Conservation (phyloP, 2,113 vertebrate species). For the Tamias sibiricus region DNA sequence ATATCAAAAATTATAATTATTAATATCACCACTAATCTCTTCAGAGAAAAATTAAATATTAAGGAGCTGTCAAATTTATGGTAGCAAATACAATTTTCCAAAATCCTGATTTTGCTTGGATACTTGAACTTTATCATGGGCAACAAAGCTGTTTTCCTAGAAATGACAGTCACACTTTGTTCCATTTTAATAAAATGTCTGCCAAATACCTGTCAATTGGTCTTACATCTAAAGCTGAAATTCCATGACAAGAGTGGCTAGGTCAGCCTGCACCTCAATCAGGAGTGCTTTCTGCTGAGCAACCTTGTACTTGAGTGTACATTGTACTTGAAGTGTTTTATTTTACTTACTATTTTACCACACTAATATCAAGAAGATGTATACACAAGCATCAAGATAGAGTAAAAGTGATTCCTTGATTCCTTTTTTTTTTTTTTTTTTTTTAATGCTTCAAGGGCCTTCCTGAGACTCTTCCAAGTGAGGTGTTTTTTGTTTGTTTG, state of each 20-base stretch:
- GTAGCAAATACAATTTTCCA: background rate
- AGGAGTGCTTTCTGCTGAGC: background rate
- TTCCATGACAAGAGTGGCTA: background rate
- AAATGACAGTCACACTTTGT: constrained; percentile 2
- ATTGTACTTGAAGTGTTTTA: background rate
- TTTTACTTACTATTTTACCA: background rate
- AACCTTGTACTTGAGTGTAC: background rate
- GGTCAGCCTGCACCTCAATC: background rate
- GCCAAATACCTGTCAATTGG: background rate
- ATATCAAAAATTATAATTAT: background rate
- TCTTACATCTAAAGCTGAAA: constrained; percentile 17
- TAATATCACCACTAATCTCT: background rate
- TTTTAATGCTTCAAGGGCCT: background rate
- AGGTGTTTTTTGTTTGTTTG: no score
- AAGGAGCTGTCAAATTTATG: background rate
- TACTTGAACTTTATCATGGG: constrained; percentile 20
- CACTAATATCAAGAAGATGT: background rate
- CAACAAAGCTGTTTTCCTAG: constrained; percentile 30
- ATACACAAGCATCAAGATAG: background rate
- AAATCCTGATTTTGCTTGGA: constrained; percentile 52
- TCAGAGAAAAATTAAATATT: constrained; percentile 38
- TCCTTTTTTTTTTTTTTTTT: background rate
- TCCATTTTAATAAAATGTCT: constrained; percentile 4
- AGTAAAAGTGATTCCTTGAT: background rate
- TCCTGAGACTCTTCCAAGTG: background rate